Conservation (phyloP, 1,140 invertebrate genomes). For the Aphaenogaster ashmeadi region DNA sequence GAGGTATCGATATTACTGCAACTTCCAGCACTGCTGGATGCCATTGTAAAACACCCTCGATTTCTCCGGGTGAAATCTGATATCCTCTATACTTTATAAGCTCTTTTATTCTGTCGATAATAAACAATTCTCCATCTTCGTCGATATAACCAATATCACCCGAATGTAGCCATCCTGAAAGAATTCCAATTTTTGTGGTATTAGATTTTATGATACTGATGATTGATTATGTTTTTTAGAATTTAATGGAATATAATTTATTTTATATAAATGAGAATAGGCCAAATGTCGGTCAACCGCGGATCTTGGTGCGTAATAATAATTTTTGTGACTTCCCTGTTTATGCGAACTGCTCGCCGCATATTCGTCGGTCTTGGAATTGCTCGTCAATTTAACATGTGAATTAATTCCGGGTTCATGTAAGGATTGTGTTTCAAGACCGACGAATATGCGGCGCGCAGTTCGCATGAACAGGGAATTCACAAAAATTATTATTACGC, state of each 20-base stretch:
- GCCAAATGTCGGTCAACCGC: too few relatives aligned
- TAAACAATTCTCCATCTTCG: slow-evolving; percentile 85
- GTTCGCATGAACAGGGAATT: too few relatives aligned
- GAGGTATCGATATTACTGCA: slow-evolving; percentile 89
- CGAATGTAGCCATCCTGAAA: slow-evolving; percentile 88
- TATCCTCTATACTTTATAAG: slow-evolving; percentile 89
- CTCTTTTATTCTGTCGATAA: slow-evolving; percentile 89
- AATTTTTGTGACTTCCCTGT: too few relatives aligned
- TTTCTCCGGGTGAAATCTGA: slow-evolving; percentile 88
- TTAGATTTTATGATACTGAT: background rate
- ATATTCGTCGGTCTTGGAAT: too few relatives aligned
- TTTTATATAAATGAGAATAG: too few relatives aligned
- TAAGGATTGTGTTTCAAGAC: too few relatives aligned
- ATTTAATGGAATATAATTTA: background rate
- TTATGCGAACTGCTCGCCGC: too few relatives aligned
- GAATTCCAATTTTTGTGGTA: slow-evolving; percentile 76
- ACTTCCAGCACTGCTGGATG: slow-evolving; percentile 88
- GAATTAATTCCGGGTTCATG: too few relatives aligned
- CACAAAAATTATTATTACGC: too few relatives aligned
- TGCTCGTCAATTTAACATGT: too few relatives aligned
- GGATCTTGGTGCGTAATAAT: too few relatives aligned
- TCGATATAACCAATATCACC: slow-evolving; percentile 88
- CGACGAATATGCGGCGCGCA: too few relatives aligned
- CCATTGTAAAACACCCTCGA: slow-evolving; percentile 88
- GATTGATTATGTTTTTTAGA: background rate